phyloP scores from a whole-genome alignment of 1,140 invertebrate genomes.

The Drosophila bipectinata region DNA sequence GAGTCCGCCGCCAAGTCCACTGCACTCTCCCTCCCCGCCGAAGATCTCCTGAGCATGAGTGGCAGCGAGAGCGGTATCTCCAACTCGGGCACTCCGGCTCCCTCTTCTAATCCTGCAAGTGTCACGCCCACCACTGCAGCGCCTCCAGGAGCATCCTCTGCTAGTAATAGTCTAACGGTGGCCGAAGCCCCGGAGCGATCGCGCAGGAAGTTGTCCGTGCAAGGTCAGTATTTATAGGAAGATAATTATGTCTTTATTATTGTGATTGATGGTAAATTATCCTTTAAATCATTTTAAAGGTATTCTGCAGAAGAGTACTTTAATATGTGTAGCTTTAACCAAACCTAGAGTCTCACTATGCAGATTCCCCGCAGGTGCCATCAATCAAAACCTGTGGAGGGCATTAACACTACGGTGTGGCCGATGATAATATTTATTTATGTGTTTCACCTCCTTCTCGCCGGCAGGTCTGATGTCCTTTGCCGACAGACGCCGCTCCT shows the following conservation, averaged over 20 bases:
- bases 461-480: conserved; percentile 80
- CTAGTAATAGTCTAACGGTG: conserved; percentile 61
- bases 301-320: not conserved
- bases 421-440: conserved; percentile 26
- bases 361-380: conserved; percentile 5
- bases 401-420: conserved; percentile 26
- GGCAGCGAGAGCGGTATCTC: conserved; percentile 66
- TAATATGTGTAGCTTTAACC: not conserved
- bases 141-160: conserved; percentile 24
- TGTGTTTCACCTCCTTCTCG: conserved; percentile 19
- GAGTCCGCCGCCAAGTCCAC: conserved; percentile 66
- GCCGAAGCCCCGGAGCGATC: conserved; percentile 69
- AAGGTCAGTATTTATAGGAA: conserved; percentile 54
- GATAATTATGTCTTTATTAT: not conserved
- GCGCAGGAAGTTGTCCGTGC: conserved; percentile 76
- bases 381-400: conserved; percentile 28
- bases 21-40: conserved; percentile 72
- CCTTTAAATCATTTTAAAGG: not conserved
- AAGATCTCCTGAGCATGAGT: conserved; percentile 71
- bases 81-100: conserved; percentile 48
- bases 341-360: not conserved
- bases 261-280: not conserved
- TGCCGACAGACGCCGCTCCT: conserved; percentile 81
- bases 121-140: conserved; percentile 51
- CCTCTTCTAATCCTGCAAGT: conserved; percentile 30